These are phyloP conservation scores for Homarus americanus DNA, from an alignment of 1,140 invertebrate genomes.

Conservation along the genomic window DNA sequence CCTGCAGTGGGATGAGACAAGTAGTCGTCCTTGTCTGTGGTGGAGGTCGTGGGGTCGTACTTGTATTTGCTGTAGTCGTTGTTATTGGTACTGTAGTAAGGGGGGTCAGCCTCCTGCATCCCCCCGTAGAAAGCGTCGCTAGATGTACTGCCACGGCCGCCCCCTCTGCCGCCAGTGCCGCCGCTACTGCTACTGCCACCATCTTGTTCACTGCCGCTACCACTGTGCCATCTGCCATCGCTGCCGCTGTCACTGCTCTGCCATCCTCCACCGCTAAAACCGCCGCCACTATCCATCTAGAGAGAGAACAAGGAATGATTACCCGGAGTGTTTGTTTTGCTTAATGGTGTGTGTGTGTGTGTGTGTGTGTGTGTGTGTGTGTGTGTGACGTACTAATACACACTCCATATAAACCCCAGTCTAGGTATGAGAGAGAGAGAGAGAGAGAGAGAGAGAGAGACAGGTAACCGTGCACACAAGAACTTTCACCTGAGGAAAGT, in stretches of 20 bases:
- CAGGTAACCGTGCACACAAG: too few relatives aligned
- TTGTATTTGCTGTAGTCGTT: slow-evolving; percentile 69
- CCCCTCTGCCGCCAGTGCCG: neutral
- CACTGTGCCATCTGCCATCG: neutral
- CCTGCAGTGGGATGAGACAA: neutral
- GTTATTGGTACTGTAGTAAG: slow-evolving; percentile 52
- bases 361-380: neutral
- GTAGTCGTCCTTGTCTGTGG: neutral
- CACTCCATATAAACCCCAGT: too few relatives aligned
- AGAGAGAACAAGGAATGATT: neutral
- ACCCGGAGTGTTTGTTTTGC: too few relatives aligned
- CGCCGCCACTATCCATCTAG: neutral
- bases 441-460: too few relatives aligned
- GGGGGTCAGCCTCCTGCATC: neutral
- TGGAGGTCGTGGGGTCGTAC: too few relatives aligned
- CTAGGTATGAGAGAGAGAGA: too few relatives aligned
- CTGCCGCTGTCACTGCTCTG: neutral
- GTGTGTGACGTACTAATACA: too few relatives aligned
- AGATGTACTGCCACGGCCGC: neutral
- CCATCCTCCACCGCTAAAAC: neutral
- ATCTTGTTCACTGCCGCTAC: neutral
- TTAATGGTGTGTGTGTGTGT: too few relatives aligned
- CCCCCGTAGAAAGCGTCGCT: neutral
- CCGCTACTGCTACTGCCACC: neutral
- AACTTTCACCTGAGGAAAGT: too few relatives aligned